These are phyloP conservation scores for Melanotus villosus DNA, from an alignment of 2,888 invertebrate genomes.

Conservation along the genomic window DNA sequence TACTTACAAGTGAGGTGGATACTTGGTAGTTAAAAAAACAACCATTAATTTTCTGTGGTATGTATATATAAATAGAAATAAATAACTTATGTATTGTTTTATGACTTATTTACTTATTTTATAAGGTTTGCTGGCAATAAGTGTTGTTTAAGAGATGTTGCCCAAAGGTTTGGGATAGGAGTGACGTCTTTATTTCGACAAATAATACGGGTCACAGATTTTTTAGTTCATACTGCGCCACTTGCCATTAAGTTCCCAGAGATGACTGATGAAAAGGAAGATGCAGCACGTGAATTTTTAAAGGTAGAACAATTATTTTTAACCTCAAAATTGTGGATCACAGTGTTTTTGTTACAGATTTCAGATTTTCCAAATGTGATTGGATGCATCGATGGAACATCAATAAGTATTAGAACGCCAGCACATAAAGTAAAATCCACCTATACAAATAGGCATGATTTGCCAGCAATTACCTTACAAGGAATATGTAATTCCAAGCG, in stretches of 20 bases:
- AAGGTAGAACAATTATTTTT: not conserved
- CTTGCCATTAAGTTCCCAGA: not conserved
- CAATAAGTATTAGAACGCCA: conserved; percentile 47
- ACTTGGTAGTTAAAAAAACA: too few relatives aligned
- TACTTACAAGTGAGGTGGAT: too few relatives aligned
- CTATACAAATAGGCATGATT: conserved; percentile 49
- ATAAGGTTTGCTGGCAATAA: conserved; percentile 36
- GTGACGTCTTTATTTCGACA: conserved; percentile 24
- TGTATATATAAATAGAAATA: too few relatives aligned
- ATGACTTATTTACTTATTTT: not conserved
- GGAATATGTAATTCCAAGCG: conserved; percentile 50
- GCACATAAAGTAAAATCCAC: conserved; percentile 51
- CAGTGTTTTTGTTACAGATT: not conserved
- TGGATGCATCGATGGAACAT: conserved; percentile 33
- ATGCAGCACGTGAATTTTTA: not conserved
- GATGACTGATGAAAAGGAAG: not conserved
- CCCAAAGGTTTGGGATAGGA: conserved; percentile 33
- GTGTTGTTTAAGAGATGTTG: conserved; percentile 30
- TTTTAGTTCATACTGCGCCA: not conserved
- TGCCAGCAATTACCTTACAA: conserved; percentile 46
- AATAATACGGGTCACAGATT: conserved; percentile 25
- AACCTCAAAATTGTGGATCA: too few relatives aligned
- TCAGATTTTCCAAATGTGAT: conserved; percentile 7
- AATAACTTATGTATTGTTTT: too few relatives aligned
- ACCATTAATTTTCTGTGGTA: too few relatives aligned